Percentiles rank a stretch among this genome's conserved stretches.
phyloP scores from a whole-genome alignment of 2,113 vertebrate species.

The Macrotus californicus region DNA sequence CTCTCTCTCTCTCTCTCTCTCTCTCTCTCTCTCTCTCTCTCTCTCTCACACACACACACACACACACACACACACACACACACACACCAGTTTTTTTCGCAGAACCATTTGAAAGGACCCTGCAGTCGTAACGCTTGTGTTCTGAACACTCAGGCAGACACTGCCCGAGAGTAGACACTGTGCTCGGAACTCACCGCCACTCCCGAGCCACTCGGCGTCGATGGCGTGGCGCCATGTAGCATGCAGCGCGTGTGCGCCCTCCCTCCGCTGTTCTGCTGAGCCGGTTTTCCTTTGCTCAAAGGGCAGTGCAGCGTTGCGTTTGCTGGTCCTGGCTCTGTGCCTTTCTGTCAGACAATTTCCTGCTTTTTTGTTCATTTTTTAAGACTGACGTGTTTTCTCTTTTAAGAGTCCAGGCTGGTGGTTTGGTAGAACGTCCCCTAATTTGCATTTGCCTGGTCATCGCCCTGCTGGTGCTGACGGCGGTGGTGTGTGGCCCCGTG shows the following conservation, averaged over 20 bases:
- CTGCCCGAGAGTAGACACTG: background rate
- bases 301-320: too few species aligned
- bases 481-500: accelerated
- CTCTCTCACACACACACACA: too few species aligned
- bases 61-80: background rate
- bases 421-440: background rate
- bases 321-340: background rate
- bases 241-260: accelerated
- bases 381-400: background rate
- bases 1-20: too few species aligned
- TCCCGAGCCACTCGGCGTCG: background rate
- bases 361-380: background rate
- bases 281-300: accelerated
- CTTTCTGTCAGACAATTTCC: background rate
- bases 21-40: too few species aligned
- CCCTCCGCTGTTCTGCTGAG: accelerated
- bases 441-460: too few species aligned
- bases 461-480: background rate
- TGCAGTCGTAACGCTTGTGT: background rate
- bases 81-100: accelerated
- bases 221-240: background rate
- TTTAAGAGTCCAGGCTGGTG: background rate
- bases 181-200: too few species aligned
- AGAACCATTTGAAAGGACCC: background rate
- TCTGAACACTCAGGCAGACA: background rate